Evolutionary conservation across 2,888 invertebrate genomes (phyloP), one percentile per base, ranked within the genome.

Genomic region (Nasonia oneida): DNA sequence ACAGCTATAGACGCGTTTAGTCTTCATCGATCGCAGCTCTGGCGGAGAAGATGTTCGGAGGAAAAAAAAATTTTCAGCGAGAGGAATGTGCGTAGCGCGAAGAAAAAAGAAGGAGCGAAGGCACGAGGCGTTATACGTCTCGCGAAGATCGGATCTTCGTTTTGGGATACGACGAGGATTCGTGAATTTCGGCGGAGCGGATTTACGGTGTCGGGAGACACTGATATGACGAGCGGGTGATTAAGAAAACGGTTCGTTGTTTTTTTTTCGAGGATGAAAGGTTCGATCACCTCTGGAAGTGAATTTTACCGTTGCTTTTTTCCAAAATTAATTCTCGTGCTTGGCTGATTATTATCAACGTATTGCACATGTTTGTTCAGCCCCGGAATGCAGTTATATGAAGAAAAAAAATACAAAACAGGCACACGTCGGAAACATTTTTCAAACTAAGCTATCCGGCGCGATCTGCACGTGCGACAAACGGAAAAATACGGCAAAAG

Each of bases 381-480:
- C 33, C 8, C n/a, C 18, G 10, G 33, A 29, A 42, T 53, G 53
- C 53, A 77, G 47, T 81, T 61, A 61, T 42, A 81, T 33, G 64
- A 61, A 82, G 15, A 8, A 74, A 82, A 29, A 4, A 50, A 15
- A 67, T 70, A 82, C 23, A 83, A 73, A 83, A 74, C 61, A 67
- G 47, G 79, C 67, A 74, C 79, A 67, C 84, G 53, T 67, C 79
- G 84, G 84, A 79, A 79, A 84, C 79, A 84, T 84, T 79, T 79
- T 84, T 84, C 76, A 83, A 70, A 50, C 42, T 8, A 10, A 33
- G n/a, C 71, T 47, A 47, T 47, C 47, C 47, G 47, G 8, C 0
- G n/a, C 23, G 67, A 83, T 83, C 82, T 61, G 53, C 10, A 5
- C 47, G 33, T 15, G 29, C 29, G 8, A 73, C 47, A 42, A 83